Conservation (phyloP, 2,113 vertebrate genomes). For the Pseudorhombus dupliciocellatus region DNA sequence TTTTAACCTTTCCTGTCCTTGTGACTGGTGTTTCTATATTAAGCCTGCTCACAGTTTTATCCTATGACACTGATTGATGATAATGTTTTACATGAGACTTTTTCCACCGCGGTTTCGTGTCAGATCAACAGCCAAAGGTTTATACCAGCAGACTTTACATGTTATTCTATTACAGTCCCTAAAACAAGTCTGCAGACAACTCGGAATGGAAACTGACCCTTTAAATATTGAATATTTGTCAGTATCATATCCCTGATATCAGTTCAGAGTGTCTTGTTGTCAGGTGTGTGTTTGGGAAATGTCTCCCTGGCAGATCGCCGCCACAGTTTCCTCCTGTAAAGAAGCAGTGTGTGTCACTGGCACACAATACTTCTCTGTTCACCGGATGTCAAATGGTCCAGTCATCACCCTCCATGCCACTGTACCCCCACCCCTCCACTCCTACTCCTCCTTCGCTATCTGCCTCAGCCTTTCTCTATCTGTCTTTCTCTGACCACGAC, state of each 20-base stretch:
- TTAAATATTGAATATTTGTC: neutral
- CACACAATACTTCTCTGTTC: conserved; percentile 72
- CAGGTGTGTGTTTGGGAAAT: neutral
- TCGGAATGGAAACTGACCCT: neutral
- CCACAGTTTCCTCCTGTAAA: conserved; percentile 16
- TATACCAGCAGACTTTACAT: neutral
- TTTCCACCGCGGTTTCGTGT: neutral
- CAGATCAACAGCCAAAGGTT: neutral
- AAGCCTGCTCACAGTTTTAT: neutral
- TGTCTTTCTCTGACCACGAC: conserved; percentile 34
- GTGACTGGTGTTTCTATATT: neutral
- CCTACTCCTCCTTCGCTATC: conserved; percentile 24
- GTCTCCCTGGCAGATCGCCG: neutral
- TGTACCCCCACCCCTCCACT: conserved; percentile 13
- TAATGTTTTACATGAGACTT: neutral
- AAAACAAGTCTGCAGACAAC: neutral
- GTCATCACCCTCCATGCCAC: conserved; percentile 52
- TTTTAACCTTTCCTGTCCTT: neutral
- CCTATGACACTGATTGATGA: conserved; percentile 7
- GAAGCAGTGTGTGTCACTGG: conserved; percentile 29
- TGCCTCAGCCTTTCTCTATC: conserved; percentile 35
- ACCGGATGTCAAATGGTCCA: conserved; percentile 56
- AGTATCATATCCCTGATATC: neutral
- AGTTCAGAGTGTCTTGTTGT: neutral
- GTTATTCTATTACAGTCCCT: neutral